Evolutionary conservation across 2,113 vertebrate species (phyloP).

Genomic region (Cavia porcellus): DNA sequence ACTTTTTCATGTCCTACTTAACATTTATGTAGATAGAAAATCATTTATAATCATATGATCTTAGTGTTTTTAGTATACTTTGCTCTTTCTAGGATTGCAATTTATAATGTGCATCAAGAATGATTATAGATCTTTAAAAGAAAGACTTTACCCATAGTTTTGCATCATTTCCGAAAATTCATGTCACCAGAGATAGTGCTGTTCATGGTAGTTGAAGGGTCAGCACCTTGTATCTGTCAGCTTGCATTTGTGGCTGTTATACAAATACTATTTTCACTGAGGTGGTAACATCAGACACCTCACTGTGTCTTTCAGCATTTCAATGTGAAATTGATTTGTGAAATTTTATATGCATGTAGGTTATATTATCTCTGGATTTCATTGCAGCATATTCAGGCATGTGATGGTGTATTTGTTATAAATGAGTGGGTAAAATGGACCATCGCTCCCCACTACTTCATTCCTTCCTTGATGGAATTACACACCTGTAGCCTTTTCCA

Average conservation of each 20-base stretch:
- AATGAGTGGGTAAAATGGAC: neutral
- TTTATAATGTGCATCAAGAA: neutral
- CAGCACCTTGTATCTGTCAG: neutral
- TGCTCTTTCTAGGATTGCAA: slow-evolving; percentile 6
- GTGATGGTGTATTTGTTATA: neutral
- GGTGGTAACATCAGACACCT: neutral
- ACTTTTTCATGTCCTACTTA: neutral
- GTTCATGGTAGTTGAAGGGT: neutral
- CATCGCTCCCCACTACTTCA: neutral
- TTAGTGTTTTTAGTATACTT: neutral
- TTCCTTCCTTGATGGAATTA: neutral
- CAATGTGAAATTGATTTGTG: slow-evolving; percentile 18
- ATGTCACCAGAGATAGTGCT: neutral
- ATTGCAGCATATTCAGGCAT: neutral
- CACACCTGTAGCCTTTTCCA: neutral
- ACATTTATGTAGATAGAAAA: neutral
- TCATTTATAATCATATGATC: neutral
- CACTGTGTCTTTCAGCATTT: neutral
- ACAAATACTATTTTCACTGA: neutral
- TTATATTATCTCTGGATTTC: slow-evolving; percentile 39
- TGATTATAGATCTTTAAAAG: neutral
- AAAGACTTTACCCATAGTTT: neutral
- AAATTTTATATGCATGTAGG: neutral
- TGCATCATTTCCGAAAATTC: neutral
- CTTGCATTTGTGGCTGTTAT: neutral